These are phyloP conservation scores for Panthera uncia DNA, from an alignment of 2,113 vertebrate genomes.

Conservation along the genomic window DNA sequence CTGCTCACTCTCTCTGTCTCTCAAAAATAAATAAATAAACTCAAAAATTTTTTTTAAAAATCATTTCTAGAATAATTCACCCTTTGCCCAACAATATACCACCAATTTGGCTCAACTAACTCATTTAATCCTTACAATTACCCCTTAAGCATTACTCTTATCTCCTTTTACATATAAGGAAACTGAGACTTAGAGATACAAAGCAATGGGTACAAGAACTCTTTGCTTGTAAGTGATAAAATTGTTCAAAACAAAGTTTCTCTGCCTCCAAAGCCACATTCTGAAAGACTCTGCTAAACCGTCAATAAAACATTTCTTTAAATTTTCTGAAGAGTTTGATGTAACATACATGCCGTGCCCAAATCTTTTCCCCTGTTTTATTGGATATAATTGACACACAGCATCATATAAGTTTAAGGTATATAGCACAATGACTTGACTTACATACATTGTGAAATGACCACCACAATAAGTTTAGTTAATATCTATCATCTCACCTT, in stretches of 20 bases:
- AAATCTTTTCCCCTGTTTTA: not conserved
- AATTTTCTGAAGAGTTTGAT: conserved; percentile 11
- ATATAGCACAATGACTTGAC: not conserved
- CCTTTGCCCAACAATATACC: not conserved
- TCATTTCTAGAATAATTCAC: not conserved
- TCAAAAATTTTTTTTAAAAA: not conserved
- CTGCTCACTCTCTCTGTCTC: too few relatives aligned
- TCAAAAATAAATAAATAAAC: too few relatives aligned
- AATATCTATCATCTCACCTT: not conserved
- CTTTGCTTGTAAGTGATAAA: not conserved
- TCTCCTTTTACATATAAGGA: not conserved
- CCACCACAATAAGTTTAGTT: not conserved
- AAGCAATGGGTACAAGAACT: not conserved
- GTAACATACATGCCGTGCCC: not conserved
- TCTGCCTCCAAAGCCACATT: not conserved
- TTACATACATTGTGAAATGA: not conserved
- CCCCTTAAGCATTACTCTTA: not conserved
- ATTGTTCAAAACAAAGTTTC: not conserved
- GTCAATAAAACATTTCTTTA: not conserved
- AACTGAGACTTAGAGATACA: not conserved
- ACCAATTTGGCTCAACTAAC: not conserved
- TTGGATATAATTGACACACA: not conserved
- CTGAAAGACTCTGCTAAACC: not conserved
- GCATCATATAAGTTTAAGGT: not conserved
- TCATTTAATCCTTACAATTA: conserved; percentile 27